A percentile compares a stretch with the other conserved stretches of the same genome.
Evolutionary conservation across 2,113 vertebrate genomes (phyloP).

Genomic region (Tretioscincus oriximinensis): DNA sequence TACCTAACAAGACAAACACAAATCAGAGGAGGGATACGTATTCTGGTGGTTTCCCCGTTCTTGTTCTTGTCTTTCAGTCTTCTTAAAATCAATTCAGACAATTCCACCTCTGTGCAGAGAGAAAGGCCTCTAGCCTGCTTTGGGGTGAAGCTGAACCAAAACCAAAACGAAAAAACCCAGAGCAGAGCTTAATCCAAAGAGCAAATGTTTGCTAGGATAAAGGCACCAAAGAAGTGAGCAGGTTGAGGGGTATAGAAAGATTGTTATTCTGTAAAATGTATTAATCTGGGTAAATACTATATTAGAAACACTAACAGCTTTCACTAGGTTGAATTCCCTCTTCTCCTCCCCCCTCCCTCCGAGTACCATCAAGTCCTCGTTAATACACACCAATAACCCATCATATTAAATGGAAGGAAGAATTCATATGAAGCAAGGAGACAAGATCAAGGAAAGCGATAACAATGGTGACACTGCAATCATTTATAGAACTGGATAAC

Average conservation of each 20-base stretch:
- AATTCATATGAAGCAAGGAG: neutral
- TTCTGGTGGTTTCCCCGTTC: neutral
- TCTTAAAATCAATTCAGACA: conserved; percentile 43
- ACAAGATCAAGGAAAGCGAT: neutral
- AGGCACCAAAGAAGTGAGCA: conserved; percentile 29
- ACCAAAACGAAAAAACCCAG: conserved; percentile 42
- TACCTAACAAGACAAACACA: neutral
- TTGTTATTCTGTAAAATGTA: conserved; percentile 65
- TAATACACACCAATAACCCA: conserved; percentile 33
- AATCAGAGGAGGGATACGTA: neutral
- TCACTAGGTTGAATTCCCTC: conserved; percentile 47
- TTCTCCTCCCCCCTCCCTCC: conserved; percentile 31
- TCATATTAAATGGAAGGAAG: neutral
- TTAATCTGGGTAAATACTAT: conserved; percentile 67
- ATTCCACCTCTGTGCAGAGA: conserved; percentile 50
- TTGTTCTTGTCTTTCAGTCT: neutral
- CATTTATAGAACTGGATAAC: neutral
- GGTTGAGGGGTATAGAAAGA: conserved; percentile 26
- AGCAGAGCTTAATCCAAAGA: conserved; percentile 62
- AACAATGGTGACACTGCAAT: neutral
- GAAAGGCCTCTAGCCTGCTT: conserved; percentile 8
- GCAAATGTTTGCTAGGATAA: conserved; percentile 64
- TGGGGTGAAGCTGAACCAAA: conserved; percentile 31
- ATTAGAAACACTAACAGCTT: conserved; percentile 51
- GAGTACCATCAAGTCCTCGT: conserved; percentile 25